phyloP scores from a whole-genome alignment of 2,888 invertebrate genomes.

The Plagiodera versicolora region DNA sequence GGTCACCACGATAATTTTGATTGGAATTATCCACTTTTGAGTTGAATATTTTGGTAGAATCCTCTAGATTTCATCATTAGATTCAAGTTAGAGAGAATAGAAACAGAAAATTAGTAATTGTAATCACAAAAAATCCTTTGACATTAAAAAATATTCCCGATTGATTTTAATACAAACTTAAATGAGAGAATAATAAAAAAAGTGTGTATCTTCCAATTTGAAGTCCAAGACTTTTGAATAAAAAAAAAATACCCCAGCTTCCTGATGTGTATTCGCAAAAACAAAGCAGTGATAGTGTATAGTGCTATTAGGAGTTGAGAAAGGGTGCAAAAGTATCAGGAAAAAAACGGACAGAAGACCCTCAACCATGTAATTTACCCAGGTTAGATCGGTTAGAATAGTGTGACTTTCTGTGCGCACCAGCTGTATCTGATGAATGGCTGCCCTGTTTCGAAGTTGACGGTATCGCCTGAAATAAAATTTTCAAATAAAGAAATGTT shows the following conservation, averaged over 20 bases:
- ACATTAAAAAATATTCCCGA: too few species aligned
- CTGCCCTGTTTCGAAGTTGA: constrained; percentile 49
- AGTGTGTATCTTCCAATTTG: too few species aligned
- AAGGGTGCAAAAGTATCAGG: constrained; percentile 22
- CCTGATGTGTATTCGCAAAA: constrained; percentile 8
- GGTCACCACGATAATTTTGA: too few species aligned
- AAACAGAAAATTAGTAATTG: background rate
- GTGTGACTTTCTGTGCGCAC: constrained; percentile 76
- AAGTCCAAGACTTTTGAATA: too few species aligned
- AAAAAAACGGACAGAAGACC: constrained; percentile 43
- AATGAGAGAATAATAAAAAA: too few species aligned
- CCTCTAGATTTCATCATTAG: background rate
- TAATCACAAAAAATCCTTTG: background rate
- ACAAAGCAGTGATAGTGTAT: constrained; percentile 17
- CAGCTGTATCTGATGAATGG: constrained; percentile 56
- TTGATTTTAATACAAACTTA: too few species aligned
- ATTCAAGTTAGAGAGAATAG: background rate
- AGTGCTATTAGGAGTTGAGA: constrained; percentile 31
- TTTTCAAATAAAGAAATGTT: constrained; percentile 16
- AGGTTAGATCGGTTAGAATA: constrained; percentile 73
- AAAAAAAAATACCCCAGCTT: too few species aligned
- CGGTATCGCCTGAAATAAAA: constrained; percentile 53
- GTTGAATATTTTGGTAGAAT: too few species aligned
- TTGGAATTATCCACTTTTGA: too few species aligned
- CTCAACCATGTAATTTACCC: constrained; percentile 55